These are phyloP conservation scores for Yasuhikotakia modesta DNA, from an alignment of 2,797 vertebrate genomes.

Conservation along the genomic window DNA sequence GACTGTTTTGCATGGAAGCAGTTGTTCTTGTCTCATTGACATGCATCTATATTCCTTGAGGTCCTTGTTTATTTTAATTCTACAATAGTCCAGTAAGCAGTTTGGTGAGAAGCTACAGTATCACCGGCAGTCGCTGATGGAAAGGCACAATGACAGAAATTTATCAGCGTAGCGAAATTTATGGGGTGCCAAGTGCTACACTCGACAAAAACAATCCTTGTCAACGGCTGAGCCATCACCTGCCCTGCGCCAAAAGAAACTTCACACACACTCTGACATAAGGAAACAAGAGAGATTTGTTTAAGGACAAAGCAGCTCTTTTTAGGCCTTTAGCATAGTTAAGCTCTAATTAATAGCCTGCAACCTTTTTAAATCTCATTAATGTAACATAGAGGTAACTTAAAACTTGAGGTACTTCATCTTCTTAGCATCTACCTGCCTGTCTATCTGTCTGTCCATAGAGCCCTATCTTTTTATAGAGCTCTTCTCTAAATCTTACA, in stretches of 20 bases:
- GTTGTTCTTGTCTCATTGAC: slow-evolving; percentile 60
- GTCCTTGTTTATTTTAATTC: slow-evolving; percentile 72
- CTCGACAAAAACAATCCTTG: slow-evolving; percentile 74
- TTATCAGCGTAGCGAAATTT: slow-evolving; percentile 70
- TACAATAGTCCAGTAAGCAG: slow-evolving; percentile 66
- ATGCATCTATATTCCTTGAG: slow-evolving; percentile 61
- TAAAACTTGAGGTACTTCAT: too few species aligned
- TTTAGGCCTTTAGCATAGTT: too few species aligned
- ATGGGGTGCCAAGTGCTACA: slow-evolving; percentile 69
- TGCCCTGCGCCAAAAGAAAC: slow-evolving; percentile 60
- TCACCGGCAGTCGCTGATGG: slow-evolving; percentile 64
- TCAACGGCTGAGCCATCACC: slow-evolving; percentile 64
- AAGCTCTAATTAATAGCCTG: too few species aligned
- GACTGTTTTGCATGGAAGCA: slow-evolving; percentile 53
- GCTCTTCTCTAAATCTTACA: too few species aligned
- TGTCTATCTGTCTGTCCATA: too few species aligned
- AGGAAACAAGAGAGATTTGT: neutral
- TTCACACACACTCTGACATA: neutral
- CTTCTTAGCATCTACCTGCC: too few species aligned
- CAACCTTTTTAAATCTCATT: too few species aligned
- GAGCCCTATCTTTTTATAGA: too few species aligned
- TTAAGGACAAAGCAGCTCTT: neutral
- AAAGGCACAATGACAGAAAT: slow-evolving; percentile 70
- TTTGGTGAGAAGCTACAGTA: slow-evolving; percentile 55
- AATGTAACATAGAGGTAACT: too few species aligned